Evolutionary conservation across 2,113 vertebrate species (phyloP), one percentile per base, ranked within the genome.

Genomic region (Montifringilla adamsi): DNA sequence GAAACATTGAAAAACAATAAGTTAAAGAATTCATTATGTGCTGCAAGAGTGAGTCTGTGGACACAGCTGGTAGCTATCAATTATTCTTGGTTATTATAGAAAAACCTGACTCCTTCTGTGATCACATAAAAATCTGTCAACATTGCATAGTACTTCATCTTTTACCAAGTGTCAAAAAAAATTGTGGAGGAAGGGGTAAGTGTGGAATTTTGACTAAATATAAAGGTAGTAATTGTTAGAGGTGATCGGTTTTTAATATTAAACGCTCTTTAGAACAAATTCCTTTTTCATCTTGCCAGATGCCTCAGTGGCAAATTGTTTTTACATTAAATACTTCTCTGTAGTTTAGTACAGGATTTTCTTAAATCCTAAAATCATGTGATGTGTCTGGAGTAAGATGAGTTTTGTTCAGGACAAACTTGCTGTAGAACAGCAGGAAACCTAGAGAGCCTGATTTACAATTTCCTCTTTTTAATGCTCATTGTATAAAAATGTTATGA

Each of bases 31-130:
- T 95, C 87, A 62, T 91, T 96, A 93, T 97, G 96, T 95, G 84
- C 93, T 91, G 49, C 62, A 66, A 82, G 92, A 96, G 92, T 33
- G 92, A 62, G 87, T 43, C 86, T 97, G 97, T 97, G 95, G 98
- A 97, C 96, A 97, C 97, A 98, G 97, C 98, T 98, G 98, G 97
- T 95, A 97, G 97, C 97, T 84, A 97, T 98, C 97, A 98, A 94
- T 97, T 97, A 95, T 95, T 97, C 90, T 94, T 92, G 88, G 96
- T 96, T 94, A 96, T 97, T 97, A 94, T 83, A 95, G 94, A 95
- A 96, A 97, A 97, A 93, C 95, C 94, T 96, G 95, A 94, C 90
- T 91, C 92, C 94, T 97, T 77, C 96, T 94, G 90, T 96, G 95
- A 95, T 97, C 92, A 78, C 88, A 94, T 96, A 96, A 95, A 97